Conservation (phyloP, 2,888 invertebrate genomes). For the Chrysolina americana region DNA sequence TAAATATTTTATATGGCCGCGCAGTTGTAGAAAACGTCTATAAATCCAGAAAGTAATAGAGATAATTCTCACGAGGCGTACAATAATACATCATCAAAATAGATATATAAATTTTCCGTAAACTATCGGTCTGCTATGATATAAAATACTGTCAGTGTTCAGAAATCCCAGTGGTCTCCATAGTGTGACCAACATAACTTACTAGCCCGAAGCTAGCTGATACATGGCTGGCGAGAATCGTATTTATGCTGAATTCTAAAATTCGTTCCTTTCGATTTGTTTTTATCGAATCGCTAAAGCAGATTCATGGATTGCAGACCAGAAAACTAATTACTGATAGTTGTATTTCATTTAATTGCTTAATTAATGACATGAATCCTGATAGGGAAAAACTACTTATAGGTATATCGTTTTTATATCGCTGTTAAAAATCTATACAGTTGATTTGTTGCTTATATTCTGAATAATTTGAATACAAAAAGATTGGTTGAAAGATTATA, state of each 20-base stretch:
- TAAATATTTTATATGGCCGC: constrained; percentile 35
- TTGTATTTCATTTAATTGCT: constrained; percentile 11
- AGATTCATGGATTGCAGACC: constrained; percentile 5
- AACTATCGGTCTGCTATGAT: constrained; percentile 65
- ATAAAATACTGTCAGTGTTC: constrained; percentile 62
- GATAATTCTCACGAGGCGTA: constrained; percentile 50
- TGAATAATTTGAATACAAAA: too few relatives aligned
- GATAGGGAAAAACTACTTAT: background rate
- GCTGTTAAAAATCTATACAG: too few relatives aligned
- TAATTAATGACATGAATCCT: background rate
- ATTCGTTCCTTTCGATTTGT: constrained; percentile 26
- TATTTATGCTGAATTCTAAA: constrained; percentile 46
- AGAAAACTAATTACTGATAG: constrained; percentile 4
- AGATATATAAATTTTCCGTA: constrained; percentile 66
- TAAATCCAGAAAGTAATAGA: constrained; percentile 51
- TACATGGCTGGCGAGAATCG: constrained; percentile 45
- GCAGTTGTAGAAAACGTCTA: constrained; percentile 29
- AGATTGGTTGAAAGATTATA: too few relatives aligned
- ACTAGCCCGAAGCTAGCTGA: constrained; percentile 55
- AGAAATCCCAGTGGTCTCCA: constrained; percentile 55
- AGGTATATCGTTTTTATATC: background rate
- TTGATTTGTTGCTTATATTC: too few relatives aligned
- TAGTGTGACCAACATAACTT: constrained; percentile 61
- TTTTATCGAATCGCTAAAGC: constrained; percentile 10
- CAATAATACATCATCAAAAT: constrained; percentile 65